Conservation (phyloP, 2,113 vertebrate genomes). For the Otocyon megalotis region DNA sequence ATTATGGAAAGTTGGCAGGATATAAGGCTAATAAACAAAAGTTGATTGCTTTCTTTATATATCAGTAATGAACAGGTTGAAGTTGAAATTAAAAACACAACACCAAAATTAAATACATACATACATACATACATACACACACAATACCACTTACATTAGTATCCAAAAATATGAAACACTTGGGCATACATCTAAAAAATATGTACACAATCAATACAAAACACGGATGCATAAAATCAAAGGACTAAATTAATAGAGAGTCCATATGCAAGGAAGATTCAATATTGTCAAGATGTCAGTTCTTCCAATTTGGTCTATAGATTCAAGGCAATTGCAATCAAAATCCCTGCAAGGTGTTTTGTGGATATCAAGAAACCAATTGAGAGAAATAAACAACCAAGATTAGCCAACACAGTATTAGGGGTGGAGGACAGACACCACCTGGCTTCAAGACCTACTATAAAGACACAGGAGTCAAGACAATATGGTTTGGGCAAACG, state of each 20-base stretch:
- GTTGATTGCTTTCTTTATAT: not conserved
- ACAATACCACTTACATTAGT: not conserved
- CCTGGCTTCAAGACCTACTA: not conserved
- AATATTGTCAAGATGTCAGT: not conserved
- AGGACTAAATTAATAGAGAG: not conserved
- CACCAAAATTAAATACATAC: not conserved
- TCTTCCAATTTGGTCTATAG: not conserved
- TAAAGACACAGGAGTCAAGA: not conserved
- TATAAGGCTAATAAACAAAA: not conserved
- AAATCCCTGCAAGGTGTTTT: not conserved
- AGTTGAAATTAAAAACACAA: not conserved
- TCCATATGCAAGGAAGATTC: not conserved
- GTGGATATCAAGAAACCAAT: not conserved
- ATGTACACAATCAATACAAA: not conserved
- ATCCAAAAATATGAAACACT: not conserved
- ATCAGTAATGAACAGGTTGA: not conserved
- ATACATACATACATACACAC: not conserved
- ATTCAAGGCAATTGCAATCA: not conserved
- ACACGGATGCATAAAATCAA: not conserved
- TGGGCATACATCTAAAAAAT: not conserved
- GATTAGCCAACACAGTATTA: not conserved
- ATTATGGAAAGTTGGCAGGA: not conserved
- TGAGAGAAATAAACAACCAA: not conserved
- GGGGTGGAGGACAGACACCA: no score
- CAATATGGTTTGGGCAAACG: not conserved